Conservation (phyloP, 2,113 vertebrate genomes). For the Mionectes macconnelli region DNA sequence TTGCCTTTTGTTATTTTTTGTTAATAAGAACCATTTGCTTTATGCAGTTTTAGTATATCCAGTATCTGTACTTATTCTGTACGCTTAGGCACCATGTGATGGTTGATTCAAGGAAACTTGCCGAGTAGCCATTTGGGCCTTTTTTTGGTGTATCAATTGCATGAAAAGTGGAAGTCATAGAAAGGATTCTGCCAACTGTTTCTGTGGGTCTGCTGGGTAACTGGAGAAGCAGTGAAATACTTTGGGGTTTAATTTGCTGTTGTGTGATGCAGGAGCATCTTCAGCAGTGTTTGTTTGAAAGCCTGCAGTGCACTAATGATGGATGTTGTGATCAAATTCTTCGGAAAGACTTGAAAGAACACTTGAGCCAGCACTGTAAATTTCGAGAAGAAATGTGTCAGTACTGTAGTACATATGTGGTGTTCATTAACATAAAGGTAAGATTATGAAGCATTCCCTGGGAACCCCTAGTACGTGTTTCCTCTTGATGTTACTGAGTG, state of each 20-base stretch:
- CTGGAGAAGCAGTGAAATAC: not conserved
- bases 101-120: not conserved
- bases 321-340: slow-evolving; percentile 75
- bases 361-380: slow-evolving; percentile 70
- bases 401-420: slow-evolving; percentile 73
- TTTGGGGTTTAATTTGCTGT: not conserved
- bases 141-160: not conserved
- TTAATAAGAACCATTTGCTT: not conserved
- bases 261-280: slow-evolving; percentile 79
- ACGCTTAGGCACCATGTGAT: not conserved
- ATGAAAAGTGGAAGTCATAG: not conserved
- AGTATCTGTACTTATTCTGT: not conserved
- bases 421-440: slow-evolving; percentile 76
- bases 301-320: slow-evolving; percentile 70
- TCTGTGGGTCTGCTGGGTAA: not conserved
- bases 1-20: not conserved
- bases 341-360: slow-evolving; percentile 77
- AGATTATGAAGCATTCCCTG: not conserved
- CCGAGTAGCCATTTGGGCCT: not conserved
- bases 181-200: not conserved
- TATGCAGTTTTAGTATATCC: not conserved
- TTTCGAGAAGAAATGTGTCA: slow-evolving; percentile 79
- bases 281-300: slow-evolving; percentile 79
- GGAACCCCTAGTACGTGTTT: not conserved
- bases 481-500: not conserved